Evolutionary conservation across 2,888 invertebrate genomes (phyloP), one percentile per base, ranked within the genome.

Genomic region (Sphaeridia pumilis): DNA sequence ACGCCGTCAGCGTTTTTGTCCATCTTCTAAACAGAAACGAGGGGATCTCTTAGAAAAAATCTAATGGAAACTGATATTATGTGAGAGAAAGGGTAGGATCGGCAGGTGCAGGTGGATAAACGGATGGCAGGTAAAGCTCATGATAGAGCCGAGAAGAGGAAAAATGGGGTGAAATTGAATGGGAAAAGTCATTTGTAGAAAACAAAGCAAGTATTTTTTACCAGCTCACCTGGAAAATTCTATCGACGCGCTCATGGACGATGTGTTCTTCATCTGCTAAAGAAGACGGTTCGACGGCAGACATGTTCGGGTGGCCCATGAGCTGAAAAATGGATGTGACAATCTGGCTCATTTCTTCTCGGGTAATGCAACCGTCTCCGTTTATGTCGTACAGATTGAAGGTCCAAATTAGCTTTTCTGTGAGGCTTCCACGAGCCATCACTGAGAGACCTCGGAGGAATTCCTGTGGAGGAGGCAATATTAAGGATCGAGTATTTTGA

Each of bases 381-480:
- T 95, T 92, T 68, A 94, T 88, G 72, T 95, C 95, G 73, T 95
- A 95, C 58, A 95, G 76, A 49, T 84, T 83, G 73, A 95, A 95
- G 20, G 92, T 89, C 94, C 94, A 95, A 62, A 87, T 82, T 25
- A 95, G 76, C 71, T 95, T 92, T 71, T 95, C 94, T 70, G 92
- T 89, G 63, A 89, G 73, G 20, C 87, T 85, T 27, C 94, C 95
- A 63, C 94, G 78, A 36, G 90, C 90, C 67, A 95, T 74, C 69
- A 92, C 81, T 65, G 94, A 94, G 66, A 95, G 77, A 61, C 90
- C 92, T 68, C 84, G 87, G 52, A 94, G 89, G 70, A 94, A 93
- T 73, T 94, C 93, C 93, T 95, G 77, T 34, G 72, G 14, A 35
- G 17, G 73, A 46, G 41, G 38, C 49, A n/a, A n/a, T n/a, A n/a